phyloP scores from a whole-genome alignment of 2,797 vertebrate species.

The Phaenicophaeus curvirostris region DNA sequence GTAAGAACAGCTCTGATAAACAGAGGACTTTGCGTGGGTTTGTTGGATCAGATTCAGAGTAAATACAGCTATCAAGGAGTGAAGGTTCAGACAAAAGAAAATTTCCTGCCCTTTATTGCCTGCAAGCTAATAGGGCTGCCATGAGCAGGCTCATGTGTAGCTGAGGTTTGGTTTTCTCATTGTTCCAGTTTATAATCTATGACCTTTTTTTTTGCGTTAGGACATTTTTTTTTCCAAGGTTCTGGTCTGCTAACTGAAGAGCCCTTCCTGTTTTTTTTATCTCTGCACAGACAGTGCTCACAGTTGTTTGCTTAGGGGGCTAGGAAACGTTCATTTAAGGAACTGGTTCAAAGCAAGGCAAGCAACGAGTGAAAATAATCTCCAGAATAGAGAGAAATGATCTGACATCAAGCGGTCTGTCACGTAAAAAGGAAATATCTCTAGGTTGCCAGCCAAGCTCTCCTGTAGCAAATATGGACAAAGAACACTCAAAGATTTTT shows the following conservation, averaged over 20 bases:
- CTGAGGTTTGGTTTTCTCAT: not conserved
- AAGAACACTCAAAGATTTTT: not conserved
- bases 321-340: not conserved
- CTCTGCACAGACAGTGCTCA: not conserved
- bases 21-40: not conserved
- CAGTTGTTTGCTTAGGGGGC: not conserved
- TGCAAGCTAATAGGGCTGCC: not conserved
- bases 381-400: not conserved
- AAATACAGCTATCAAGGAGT: not conserved
- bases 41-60: not conserved
- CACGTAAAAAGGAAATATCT: not conserved
- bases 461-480: not conserved
- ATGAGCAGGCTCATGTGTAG: not conserved
- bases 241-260: not conserved
- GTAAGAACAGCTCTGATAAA: not conserved
- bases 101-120: not conserved
- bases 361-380: slow-evolving; percentile 14
- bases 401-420: not conserved
- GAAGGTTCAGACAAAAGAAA: not conserved
- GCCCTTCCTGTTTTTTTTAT: not conserved
- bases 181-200: not conserved
- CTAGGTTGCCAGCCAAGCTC: not conserved
- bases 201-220: not conserved
- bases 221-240: not conserved
- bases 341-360: not conserved